A percentile compares a stretch with the other conserved stretches of the same genome.
Conservation (phyloP, 2,113 vertebrate species). For the Trichomycterus rosablanca region DNA sequence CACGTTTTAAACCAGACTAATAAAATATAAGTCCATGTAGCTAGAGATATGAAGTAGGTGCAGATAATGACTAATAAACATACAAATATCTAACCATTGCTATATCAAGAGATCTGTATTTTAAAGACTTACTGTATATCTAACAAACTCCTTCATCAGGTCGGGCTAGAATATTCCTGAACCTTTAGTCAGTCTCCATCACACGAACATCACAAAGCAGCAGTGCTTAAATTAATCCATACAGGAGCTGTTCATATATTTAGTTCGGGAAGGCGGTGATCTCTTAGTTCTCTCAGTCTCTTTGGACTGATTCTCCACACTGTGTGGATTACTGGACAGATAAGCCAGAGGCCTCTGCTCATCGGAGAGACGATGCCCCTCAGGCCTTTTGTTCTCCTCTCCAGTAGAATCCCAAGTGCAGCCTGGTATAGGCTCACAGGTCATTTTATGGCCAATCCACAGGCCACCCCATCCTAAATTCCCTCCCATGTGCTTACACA, state of each 20-base stretch:
- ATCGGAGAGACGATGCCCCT: slow-evolving; percentile 33
- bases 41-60: too few species aligned
- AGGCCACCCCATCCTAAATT: slow-evolving; percentile 15
- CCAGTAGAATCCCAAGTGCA: slow-evolving; percentile 42
- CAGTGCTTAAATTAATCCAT: slow-evolving; percentile 48
- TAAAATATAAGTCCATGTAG: too few species aligned
- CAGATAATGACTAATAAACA: too few species aligned
- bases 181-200: not conserved
- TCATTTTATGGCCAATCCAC: slow-evolving; percentile 6
- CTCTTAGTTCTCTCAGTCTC: too few species aligned
- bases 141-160: too few species aligned
- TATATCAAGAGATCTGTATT: too few species aligned
- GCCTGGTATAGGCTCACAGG: slow-evolving; percentile 25
- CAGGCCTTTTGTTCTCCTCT: slow-evolving; percentile 50
- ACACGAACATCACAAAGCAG: not conserved
- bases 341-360: slow-evolving; percentile 16
- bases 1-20: too few species aligned
- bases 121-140: too few species aligned
- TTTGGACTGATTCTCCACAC: slow-evolving; percentile 6
- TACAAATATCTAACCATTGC: too few species aligned
- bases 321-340: slow-evolving; percentile 39
- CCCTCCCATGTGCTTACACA: not conserved
- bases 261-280: slow-evolving; percentile 20
- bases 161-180: not conserved
- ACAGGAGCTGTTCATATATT: slow-evolving; percentile 45